Percentiles rank a stretch among this genome's conserved stretches.
Evolutionary conservation across 2,888 invertebrate species (phyloP).

Genomic region (Eilema sororculum): DNA sequence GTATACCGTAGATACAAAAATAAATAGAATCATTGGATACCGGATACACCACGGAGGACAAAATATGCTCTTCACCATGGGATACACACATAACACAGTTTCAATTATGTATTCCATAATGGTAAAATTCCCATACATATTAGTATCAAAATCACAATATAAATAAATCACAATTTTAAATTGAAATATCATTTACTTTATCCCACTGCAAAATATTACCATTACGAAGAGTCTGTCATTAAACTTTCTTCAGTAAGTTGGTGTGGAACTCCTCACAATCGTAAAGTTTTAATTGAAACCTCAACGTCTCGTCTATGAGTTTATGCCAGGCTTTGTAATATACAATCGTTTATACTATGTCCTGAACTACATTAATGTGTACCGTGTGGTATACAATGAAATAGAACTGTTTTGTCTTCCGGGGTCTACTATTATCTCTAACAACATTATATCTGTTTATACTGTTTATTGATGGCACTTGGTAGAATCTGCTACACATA

Average conservation of each 20-base stretch:
- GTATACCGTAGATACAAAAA: too few relatives aligned
- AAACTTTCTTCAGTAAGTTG: constrained; percentile 58
- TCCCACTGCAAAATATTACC: constrained; percentile 56
- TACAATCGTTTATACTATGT: constrained; percentile 37
- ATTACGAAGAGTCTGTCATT: constrained; percentile 46
- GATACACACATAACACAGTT: too few relatives aligned
- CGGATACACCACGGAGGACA: too few relatives aligned
- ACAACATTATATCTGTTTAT: too few relatives aligned
- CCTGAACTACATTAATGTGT: constrained; percentile 21
- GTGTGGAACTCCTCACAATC: constrained; percentile 50
- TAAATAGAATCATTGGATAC: too few relatives aligned
- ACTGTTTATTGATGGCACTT: too few relatives aligned
- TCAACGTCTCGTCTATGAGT: constrained; percentile 54
- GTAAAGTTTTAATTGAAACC: constrained; percentile 68
- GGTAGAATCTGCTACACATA: too few relatives aligned
- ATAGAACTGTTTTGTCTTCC: constrained; percentile 12
- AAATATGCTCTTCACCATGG: too few relatives aligned
- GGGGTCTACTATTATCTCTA: too few relatives aligned
- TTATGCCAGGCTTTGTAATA: constrained; percentile 44
- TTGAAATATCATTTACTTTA: constrained; percentile 46
- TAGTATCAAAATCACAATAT: constrained; percentile 21
- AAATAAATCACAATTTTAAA: constrained; percentile 45
- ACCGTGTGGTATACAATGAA: not conserved
- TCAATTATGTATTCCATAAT: too few relatives aligned
- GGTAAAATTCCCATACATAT: too few relatives aligned